Evolutionary conservation across 1,140 invertebrate genomes (phyloP).

Genomic region (Globodera rostochiensis): DNA sequence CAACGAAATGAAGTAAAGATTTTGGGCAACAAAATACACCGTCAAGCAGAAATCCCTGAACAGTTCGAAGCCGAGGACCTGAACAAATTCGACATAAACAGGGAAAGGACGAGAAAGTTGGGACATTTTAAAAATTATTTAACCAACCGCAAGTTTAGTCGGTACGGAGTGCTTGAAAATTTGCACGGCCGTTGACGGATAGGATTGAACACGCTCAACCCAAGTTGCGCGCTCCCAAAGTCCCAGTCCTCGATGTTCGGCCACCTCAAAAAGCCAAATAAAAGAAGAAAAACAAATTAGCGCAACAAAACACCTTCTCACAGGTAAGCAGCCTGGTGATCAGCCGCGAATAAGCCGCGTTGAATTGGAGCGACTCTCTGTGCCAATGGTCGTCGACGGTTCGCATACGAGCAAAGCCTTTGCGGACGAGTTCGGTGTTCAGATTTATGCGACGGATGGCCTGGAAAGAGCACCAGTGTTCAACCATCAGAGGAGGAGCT

Average conservation of each 20-base stretch:
- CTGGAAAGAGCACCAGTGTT: background rate
- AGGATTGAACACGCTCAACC: conserved; percentile 58
- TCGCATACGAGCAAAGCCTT: conserved; percentile 59
- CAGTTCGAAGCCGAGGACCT: conserved; percentile 9
- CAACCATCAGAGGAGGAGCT: too few relatives aligned
- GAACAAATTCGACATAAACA: background rate
- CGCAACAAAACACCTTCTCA: conserved; percentile 48
- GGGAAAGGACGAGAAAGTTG: too few relatives aligned
- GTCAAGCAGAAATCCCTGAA: background rate
- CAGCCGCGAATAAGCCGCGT: conserved; percentile 60
- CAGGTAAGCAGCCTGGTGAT: conserved; percentile 57
- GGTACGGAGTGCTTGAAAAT: conserved; percentile 52
- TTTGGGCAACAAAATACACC: background rate
- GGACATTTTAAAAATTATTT: background rate
- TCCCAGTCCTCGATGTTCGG: conserved; percentile 60
- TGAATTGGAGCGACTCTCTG: conserved; percentile 55
- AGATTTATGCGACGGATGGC: conserved; percentile 50
- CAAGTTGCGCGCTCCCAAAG: conserved; percentile 61
- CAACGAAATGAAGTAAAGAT: conserved; percentile 13
- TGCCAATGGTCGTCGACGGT: conserved; percentile 53
- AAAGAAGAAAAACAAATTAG: background rate
- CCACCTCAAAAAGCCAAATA: conserved; percentile 32
- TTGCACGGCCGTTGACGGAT: conserved; percentile 51
- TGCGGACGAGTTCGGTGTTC: conserved; percentile 60
- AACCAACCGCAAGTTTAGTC: conserved; percentile 54